phyloP scores from a whole-genome alignment of 2,888 invertebrate genomes.

The Halictus ligatus region DNA sequence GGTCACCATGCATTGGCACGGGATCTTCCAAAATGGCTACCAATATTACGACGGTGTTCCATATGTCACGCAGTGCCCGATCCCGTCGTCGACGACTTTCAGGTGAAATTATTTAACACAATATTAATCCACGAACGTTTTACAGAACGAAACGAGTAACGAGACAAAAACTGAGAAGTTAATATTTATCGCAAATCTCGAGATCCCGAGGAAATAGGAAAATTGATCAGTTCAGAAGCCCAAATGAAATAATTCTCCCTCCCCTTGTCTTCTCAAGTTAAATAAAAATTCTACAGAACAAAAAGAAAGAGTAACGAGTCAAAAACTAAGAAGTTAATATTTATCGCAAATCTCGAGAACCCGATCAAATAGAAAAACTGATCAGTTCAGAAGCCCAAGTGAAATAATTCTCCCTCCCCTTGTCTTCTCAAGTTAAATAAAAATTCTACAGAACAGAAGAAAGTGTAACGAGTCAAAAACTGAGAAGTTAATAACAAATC shows the following conservation, averaged over 20 bases:
- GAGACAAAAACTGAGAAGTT: not conserved
- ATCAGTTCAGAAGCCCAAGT: too few relatives aligned
- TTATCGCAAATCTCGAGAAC: too few relatives aligned
- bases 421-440: too few relatives aligned
- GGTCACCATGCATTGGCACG: constrained; percentile 96
- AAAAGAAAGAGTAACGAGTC: too few relatives aligned
- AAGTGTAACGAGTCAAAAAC: not conserved
- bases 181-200: too few relatives aligned
- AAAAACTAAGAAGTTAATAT: too few relatives aligned
- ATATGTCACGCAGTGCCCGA: constrained; percentile 95
- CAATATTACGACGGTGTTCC: constrained; percentile 96
- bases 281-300: too few relatives aligned
- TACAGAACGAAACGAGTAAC: not conserved
- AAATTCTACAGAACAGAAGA: too few relatives aligned
- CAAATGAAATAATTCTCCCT: not conserved
- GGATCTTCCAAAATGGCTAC: constrained; percentile 92
- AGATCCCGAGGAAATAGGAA: not conserved
- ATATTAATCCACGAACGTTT: not conserved
- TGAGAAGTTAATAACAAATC: not conserved
- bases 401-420: too few relatives aligned
- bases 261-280: too few relatives aligned
- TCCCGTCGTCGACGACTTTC: constrained; percentile 93
- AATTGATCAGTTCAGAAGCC: not conserved
- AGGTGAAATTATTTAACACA: constrained; percentile 84
- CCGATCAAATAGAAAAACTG: too few relatives aligned